Evolutionary conservation across 2,113 vertebrate genomes (phyloP), one percentile per base, ranked within the genome.

Genomic region (Tachycineta bicolor): DNA sequence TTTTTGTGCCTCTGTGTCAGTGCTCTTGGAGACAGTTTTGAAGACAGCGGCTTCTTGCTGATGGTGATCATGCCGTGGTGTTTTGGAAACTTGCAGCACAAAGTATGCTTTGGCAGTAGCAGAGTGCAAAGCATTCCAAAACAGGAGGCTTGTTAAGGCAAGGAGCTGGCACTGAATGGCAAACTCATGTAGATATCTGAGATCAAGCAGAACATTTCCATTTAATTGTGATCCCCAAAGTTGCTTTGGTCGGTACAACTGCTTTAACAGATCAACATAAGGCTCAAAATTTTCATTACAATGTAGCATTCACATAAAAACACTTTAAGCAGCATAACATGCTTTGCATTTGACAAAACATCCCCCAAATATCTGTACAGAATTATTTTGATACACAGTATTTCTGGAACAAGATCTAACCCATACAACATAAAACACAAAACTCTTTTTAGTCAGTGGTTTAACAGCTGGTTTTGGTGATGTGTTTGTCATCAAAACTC

Each of bases 181-280:
- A 94, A 58, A 95, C 81, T 86, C 24, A 7, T 7, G 47, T 11
- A 85, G 73, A 94, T 81, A 70, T 82, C 65, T 78, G 84, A 97
- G 94, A 91, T 96, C 97, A 93, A 96, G 95, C 86, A 87, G 95
- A 97, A 97, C 94, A 89, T 94, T 93, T 94, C 89, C 92, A 95
- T 98, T 98, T 98, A 98, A 98, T 98, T 97, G 70, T 91, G 85
- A 97, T 97, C 91, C 91, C 95, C 96, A 97, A 94, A 97, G 97
- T 96, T 88, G 94, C 95, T 97, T 97, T 94, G 97, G 92, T 97
- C 94, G 58, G 63, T 97, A 98, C 93, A 98, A 94, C 67, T 91
- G 80, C 91, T 96, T 93, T 96, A 97, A 97, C 92, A 62, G 92
- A 81, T 76, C 79, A 96, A 93, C 92, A 63, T 93, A 94, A 98